Conservation (phyloP, 1,140 invertebrate genomes). For the Thaumetopoea pityocampa region DNA sequence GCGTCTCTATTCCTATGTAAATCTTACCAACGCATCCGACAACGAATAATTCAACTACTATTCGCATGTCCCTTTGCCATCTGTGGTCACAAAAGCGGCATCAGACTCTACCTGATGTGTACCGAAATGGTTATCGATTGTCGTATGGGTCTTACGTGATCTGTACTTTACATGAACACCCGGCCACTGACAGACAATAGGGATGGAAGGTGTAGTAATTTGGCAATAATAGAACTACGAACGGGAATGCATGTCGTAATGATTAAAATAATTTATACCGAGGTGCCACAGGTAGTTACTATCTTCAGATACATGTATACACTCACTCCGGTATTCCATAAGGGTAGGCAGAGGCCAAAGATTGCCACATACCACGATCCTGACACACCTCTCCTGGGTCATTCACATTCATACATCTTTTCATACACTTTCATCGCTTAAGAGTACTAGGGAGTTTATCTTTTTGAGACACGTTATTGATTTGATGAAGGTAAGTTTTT, state of each 20-base stretch:
- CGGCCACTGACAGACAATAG: conserved; percentile 43
- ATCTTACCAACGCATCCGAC: conserved; percentile 48
- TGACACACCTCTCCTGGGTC: too few species aligned
- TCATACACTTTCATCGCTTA: too few species aligned
- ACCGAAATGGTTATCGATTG: conserved; percentile 44
- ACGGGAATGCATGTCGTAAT: conserved; percentile 19
- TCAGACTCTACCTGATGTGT: conserved; percentile 19
- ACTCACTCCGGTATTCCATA: too few species aligned
- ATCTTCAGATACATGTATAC: too few species aligned
- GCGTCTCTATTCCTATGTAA: conserved; percentile 68
- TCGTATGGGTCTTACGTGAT: conserved; percentile 29
- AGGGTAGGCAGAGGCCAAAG: too few species aligned
- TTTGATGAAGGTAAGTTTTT: too few species aligned
- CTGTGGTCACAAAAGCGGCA: conserved; percentile 49
- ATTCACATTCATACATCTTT: too few species aligned
- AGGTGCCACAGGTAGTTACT: conserved; percentile 27
- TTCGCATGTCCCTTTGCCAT: conserved; percentile 63
- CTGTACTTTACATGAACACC: conserved; percentile 42
- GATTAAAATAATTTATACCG: conserved; percentile 46
- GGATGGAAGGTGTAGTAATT: conserved; percentile 43
- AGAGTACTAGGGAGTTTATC: too few species aligned
- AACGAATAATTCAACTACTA: conserved; percentile 52
- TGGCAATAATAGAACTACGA: conserved; percentile 35
- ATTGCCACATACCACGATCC: too few species aligned
- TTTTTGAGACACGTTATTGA: too few species aligned